Evolutionary conservation across 2,888 invertebrate genomes (phyloP), one percentile per base, ranked within the genome.

Genomic region (Scaptomyza polygonia): DNA sequence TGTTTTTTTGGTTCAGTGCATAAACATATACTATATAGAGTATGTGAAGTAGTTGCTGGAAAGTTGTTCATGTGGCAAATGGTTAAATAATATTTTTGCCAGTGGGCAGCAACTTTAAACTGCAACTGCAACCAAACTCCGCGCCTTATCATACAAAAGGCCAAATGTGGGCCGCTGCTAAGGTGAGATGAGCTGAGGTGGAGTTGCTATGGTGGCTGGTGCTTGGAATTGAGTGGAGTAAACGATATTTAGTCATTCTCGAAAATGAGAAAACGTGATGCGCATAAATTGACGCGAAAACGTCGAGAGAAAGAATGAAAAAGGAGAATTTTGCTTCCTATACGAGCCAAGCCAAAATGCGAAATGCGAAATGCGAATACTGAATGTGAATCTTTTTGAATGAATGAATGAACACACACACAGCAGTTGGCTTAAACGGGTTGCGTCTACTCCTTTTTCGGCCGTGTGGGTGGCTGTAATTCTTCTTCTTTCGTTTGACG

Each of bases 201-300:
- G 34, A 48, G 65, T 45, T 58, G 65, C 21, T 51, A 34, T 8
- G 11, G 43, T 66, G 59, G 18, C 34, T 45, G 44, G 40, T 51
- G 61, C 36, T 39, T 52, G 40, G 51, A 40, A 45, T 54, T 56
- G 68, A 78, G 87, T 75, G 77, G 74, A 77, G 89, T 89, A 90
- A 90, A 81, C 88, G 90, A 90, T 90, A 90, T 90, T 90, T 90
- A 90, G 89, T 88, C 90, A 89, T 89, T 90, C 89, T 82, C 83
- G 82, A 89, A 88, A 89, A 90, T 90, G 89, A 79, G 89, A 89
- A 88, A 89, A 90, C 90, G 89, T 90, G 89, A 89, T 83, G 83
- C 82, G 89, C 89, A 90, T 89, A 88, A 89, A 89, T 88, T 86
- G 86, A 74, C 71, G 84, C 69, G 57, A 43, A 16, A 7, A 45